Conservation (phyloP, 1,140 invertebrate genomes). For the Brachionus paranguensis region DNA sequence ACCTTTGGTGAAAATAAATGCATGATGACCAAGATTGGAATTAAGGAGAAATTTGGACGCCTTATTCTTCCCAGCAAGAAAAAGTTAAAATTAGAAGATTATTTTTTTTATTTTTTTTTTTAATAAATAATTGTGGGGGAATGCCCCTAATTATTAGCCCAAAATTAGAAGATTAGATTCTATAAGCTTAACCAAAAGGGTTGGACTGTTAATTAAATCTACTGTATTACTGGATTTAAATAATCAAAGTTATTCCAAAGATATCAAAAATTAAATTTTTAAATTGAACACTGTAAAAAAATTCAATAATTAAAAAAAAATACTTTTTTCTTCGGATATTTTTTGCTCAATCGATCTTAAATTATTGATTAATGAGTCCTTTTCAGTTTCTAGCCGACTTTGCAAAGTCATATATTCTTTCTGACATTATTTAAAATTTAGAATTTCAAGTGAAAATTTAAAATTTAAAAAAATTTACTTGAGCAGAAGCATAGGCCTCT, state of each 20-base stretch:
- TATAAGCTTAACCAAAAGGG: too few relatives aligned
- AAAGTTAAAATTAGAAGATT: too few relatives aligned
- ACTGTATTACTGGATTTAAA: too few relatives aligned
- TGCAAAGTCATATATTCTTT: conserved; percentile 41
- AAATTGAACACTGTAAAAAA: neutral
- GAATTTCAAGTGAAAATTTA: conserved; percentile 16
- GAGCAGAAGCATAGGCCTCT: conserved; percentile 47
- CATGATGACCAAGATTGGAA: too few relatives aligned
- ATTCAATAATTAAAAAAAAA: neutral
- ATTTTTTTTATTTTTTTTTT: too few relatives aligned
- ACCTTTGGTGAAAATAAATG: too few relatives aligned
- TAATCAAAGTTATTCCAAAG: neutral
- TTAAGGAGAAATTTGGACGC: too few relatives aligned
- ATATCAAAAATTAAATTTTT: neutral
- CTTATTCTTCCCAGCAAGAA: too few relatives aligned
- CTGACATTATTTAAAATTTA: neutral
- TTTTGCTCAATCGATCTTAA: conserved; percentile 58
- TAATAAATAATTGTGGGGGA: too few relatives aligned
- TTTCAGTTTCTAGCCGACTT: conserved; percentile 50
- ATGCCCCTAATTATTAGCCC: too few relatives aligned
- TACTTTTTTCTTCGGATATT: conserved; percentile 64
- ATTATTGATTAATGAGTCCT: conserved; percentile 49
- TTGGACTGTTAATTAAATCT: too few relatives aligned
- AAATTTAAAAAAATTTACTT: conserved; percentile 44
- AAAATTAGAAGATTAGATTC: too few relatives aligned